Base-by-base conservation (phyloP, 2,888 invertebrate genomes). In the Morpho deidamia region DNA sequence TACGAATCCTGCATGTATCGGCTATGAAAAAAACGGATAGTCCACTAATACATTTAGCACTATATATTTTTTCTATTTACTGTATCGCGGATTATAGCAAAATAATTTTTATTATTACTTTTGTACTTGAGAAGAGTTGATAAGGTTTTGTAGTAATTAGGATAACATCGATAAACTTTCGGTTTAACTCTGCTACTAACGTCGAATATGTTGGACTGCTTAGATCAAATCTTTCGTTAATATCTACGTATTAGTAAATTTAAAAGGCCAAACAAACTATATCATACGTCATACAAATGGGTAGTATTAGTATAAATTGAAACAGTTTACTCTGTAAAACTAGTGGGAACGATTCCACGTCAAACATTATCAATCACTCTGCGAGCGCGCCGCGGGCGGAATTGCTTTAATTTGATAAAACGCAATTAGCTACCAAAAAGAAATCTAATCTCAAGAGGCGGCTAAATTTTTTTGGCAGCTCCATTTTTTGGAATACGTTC, bases 361-460 rank as follows among this genome's bases (percentile, higher is more conserved):
- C 81, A 86, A 86, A 87, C 82, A 88, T 81, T 81, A 89, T 89
- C 85, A 88, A 89, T 89, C 88, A 89, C 72, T 64, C 67, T 23
- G 37, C 64, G 65, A 65, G 67, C 64, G 76, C 70, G 74, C 77
- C 74, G 76, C 78, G 68, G 77, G 72, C 78, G 68, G 79, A 78
- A 75, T 78, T 78, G 80, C 82, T 81, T 85, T 88, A 86, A 89
- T 89, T 88, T 89, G 89, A 89, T 89, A 89, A 88, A 87, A 88
- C 76, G 83, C 87, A 89, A 88, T 89, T 89, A 88, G 88, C 88
- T 89, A 88, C 89, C 86, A 86, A 83, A 83, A 83, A 82, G 83
- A 83, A 88, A 85, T 86, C 86, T 87, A 86, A 89, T 88, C 83
- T 83, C 66, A 70, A 72, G 76, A 80, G 77, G 77, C 82, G 77